Evolutionary conservation across 2,888 invertebrate species (phyloP), one percentile per base, ranked within the genome.

Genomic region (Pollenia angustigena): DNA sequence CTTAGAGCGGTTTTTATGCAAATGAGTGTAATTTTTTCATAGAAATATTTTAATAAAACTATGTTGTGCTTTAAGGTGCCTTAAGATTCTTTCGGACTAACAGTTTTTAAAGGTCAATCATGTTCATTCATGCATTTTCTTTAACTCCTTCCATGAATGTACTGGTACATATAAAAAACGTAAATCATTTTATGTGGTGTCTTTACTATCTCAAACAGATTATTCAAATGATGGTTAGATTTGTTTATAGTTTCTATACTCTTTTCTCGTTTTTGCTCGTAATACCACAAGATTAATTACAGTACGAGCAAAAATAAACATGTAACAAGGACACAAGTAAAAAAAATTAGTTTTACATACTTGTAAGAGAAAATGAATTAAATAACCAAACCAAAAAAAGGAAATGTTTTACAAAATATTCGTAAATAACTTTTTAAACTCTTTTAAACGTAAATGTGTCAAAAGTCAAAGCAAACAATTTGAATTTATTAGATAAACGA

Each of bases 211-310:
- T 23, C 16, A 46, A 80, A 62, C 68, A 80, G 52, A 44, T 54
- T 23, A 44, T 23, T n/a, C 23, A 60, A 52, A 80, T 58, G 23
- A 44, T 69, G 32, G 60, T 23, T 46, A 23, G 32, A 48, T 74
- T 44, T 46, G 8, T 18, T 52, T 16, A 7, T 44, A 9, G n/a
- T 68, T 50, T 23, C n/a, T 69, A 12, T 50, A 48, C 2, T 44
- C 14, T 62, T 32, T n/a, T 32, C n/a, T 7, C 4, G 8, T 54
- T 23, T 50, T 7, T 8, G 9, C 14, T 69, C 10, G 58, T 69
- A 69, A 69, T 69, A 44, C 69, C 79, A 58, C 68, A 79, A 68
- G 48, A 78, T 68, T 78, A 78, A 58, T 78, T 56, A 56, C 56
- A 1, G 16, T n/a, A 52, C 16, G 2, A 46, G 16, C 23, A 32